Conservation (phyloP, 2,113 vertebrate species). For the Beaufortia kweichowensis region DNA sequence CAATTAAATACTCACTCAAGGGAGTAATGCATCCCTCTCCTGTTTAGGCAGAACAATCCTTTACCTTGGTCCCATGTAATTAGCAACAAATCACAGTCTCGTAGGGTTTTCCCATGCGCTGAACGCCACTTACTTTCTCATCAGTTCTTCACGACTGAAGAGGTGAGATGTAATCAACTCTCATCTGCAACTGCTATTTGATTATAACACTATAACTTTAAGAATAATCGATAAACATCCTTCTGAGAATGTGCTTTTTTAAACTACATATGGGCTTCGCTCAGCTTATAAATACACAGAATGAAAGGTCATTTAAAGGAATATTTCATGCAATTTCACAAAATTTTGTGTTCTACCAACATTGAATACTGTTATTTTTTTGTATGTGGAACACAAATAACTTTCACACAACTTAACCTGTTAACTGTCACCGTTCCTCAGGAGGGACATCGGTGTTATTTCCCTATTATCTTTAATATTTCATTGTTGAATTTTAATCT, state of each 20-base stretch:
- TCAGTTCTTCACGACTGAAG: conserved; percentile 35
- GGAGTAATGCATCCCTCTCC: conserved; percentile 39
- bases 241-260: neutral
- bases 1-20: conserved; percentile 32
- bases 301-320: too few species aligned
- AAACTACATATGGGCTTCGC: neutral
- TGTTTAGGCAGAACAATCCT: conserved; percentile 10
- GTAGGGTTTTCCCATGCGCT: conserved; percentile 29
- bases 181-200: conserved; percentile 22
- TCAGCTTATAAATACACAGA: too few species aligned
- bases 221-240: neutral
- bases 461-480: too few species aligned
- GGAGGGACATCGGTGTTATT: too few species aligned
- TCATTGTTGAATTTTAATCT: too few species aligned
- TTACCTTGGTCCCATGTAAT: conserved; percentile 34
- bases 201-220: conserved; percentile 29
- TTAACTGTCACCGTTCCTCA: too few species aligned
- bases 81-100: conserved; percentile 46
- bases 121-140: conserved; percentile 45
- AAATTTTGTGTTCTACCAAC: too few species aligned
- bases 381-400: too few species aligned
- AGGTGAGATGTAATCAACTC: conserved; percentile 40
- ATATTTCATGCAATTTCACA: too few species aligned
- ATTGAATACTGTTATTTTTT: too few species aligned
- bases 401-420: too few species aligned